Evolutionary conservation across 2,888 invertebrate genomes (phyloP).

Genomic region (Yponomeuta evonymella): DNA sequence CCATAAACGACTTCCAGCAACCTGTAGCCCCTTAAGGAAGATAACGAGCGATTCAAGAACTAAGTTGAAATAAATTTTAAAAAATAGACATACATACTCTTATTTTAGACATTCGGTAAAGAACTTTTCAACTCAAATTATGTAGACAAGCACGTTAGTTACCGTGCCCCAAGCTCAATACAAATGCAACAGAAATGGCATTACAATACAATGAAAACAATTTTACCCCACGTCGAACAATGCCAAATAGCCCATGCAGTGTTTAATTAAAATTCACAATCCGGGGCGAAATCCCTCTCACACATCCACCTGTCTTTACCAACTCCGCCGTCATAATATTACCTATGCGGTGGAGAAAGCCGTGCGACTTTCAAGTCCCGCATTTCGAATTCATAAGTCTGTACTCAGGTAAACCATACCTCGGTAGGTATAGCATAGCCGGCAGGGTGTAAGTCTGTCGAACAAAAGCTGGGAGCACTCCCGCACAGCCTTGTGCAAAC

Average conservation of each 20-base stretch:
- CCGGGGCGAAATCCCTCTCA: background rate
- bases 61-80: too few species aligned
- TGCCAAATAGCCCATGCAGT: background rate
- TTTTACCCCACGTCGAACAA: background rate
- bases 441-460: slow-evolving; percentile 5
- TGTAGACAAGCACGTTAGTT: too few species aligned
- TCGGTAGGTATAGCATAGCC: slow-evolving; percentile 19
- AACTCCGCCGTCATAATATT: slow-evolving; percentile 4
- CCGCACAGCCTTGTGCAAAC: slow-evolving; percentile 41
- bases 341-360: slow-evolving; percentile 10
- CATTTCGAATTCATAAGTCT: slow-evolving; percentile 59
- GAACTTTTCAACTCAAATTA: too few species aligned
- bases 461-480: slow-evolving; percentile 43
- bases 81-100: too few species aligned
- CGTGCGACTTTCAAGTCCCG: slow-evolving; percentile 18
- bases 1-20: too few species aligned
- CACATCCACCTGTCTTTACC: background rate
- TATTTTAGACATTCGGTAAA: too few species aligned
- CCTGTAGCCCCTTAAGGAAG: too few species aligned
- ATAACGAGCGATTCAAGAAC: too few species aligned
- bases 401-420: slow-evolving; percentile 23
- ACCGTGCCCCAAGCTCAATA: too few species aligned
- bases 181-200: background rate
- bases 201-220: background rate
- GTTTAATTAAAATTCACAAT: slow-evolving; percentile 8